phyloP scores from a whole-genome alignment of 2,797 vertebrate genomes.

The Sebastes kiyomatsui region DNA sequence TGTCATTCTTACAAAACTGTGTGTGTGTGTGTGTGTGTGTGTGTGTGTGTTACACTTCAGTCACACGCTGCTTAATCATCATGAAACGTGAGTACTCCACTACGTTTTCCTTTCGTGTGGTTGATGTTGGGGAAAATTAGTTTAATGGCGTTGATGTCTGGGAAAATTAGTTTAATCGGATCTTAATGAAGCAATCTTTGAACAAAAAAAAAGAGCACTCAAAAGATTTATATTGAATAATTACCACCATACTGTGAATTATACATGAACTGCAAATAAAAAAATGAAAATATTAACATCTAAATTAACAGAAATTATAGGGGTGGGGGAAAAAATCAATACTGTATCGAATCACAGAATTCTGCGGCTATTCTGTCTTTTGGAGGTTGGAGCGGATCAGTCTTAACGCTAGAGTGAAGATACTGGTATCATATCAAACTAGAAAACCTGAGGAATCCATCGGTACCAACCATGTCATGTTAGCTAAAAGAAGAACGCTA shows the following conservation, averaged over 20 bases:
- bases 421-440: no score
- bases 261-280: neutral
- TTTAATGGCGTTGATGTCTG: conserved; percentile 11
- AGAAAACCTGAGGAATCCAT: no score
- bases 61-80: conserved; percentile 65
- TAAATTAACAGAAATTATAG: neutral
- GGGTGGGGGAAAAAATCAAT: no score
- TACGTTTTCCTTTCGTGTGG: conserved; percentile 33
- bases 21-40: neutral
- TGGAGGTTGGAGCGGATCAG: no score
- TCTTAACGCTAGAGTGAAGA: no score
- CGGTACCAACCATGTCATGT: no score
- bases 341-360: no score
- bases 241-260: neutral
- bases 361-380: no score
- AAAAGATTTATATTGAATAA: neutral
- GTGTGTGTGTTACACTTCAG: conserved; percentile 19
- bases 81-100: conserved; percentile 34
- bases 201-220: conserved; percentile 1
- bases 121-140: conserved; percentile 27
- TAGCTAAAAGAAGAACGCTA: no score
- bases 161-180: conserved; percentile 23
- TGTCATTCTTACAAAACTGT: conserved; percentile 34
- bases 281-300: neutral
- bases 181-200: conserved; percentile 45